Evolutionary conservation across 2,888 invertebrate genomes (phyloP).

Genomic region (Cyclophora punctaria): DNA sequence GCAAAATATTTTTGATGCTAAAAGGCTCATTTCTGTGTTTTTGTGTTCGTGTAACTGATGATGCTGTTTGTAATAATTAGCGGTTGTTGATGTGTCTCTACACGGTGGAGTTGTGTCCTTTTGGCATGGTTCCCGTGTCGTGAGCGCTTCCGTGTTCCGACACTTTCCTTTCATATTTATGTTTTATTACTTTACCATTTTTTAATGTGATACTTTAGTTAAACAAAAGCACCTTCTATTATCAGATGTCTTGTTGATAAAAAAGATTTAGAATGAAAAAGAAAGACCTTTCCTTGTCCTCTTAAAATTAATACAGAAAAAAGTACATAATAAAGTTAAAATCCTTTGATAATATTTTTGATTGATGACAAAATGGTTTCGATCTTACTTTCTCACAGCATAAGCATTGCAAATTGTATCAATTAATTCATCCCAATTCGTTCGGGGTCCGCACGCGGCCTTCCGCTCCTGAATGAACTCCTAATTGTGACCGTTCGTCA

Average conservation of each 20-base stretch:
- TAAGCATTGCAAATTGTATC: conserved; percentile 32
- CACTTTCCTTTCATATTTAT: too few relatives aligned
- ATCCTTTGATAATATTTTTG: conserved; percentile 3
- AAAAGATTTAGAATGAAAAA: too few relatives aligned
- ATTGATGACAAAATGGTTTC: conserved; percentile 7
- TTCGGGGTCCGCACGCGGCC: conserved; percentile 35
- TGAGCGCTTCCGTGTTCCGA: too few relatives aligned
- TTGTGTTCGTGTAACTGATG: conserved; percentile 10
- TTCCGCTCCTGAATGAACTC: conserved; percentile 40
- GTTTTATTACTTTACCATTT: too few relatives aligned
- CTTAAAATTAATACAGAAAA: too few relatives aligned
- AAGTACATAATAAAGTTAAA: too few relatives aligned
- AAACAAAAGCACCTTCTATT: too few relatives aligned
- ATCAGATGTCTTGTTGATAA: too few relatives aligned
- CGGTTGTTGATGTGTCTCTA: conserved; percentile 14
- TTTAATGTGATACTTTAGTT: too few relatives aligned
- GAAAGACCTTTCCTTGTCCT: too few relatives aligned
- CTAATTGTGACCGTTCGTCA: conserved; percentile 65
- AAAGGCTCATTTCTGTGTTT: conserved; percentile 10
- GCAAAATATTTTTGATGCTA: conserved; percentile 16
- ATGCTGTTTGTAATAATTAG: conserved; percentile 15
- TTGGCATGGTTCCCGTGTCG: conserved; percentile 10
- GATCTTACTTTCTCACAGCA: conserved; percentile 22
- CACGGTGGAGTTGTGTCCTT: conserved; percentile 6
- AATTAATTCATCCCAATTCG: conserved; percentile 56